phyloP scores from a whole-genome alignment of 2,888 invertebrate species.

The Dasypolia templi region DNA sequence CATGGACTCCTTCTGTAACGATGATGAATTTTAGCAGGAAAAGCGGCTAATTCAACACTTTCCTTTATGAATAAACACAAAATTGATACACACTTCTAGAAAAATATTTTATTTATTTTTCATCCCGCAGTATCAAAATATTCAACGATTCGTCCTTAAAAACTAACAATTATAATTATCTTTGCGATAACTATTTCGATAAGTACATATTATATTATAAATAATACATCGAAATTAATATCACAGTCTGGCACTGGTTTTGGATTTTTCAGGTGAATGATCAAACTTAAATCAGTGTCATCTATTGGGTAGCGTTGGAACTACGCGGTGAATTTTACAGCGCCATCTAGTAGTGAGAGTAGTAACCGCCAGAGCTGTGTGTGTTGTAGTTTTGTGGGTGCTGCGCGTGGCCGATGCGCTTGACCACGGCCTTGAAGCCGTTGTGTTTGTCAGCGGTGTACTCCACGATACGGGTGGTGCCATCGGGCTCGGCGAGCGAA shows the following conservation, averaged over 20 bases:
- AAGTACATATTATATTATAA: constrained; percentile 58
- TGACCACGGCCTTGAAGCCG: constrained; percentile 89
- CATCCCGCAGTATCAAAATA: constrained; percentile 72
- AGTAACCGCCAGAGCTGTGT: constrained; percentile 76
- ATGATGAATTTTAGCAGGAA: constrained; percentile 81
- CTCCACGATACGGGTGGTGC: constrained; percentile 88
- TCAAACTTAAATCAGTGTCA: constrained; percentile 69
- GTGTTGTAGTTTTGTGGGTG: constrained; percentile 85
- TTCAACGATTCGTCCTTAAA: constrained; percentile 66
- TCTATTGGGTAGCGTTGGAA: constrained; percentile 68
- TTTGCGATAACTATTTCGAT: constrained; percentile 55
- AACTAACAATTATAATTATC: constrained; percentile 61
- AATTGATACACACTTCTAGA: constrained; percentile 33
- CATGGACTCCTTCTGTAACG: constrained; percentile 75
- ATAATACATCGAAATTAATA: constrained; percentile 72
- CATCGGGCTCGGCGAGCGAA: constrained; percentile 88
- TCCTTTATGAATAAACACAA: constrained; percentile 61
- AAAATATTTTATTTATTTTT: constrained; percentile 67
- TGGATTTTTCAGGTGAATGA: constrained; percentile 28
- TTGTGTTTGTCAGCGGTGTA: constrained; percentile 89
- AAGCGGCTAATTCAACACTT: constrained; percentile 67
- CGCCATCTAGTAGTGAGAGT: constrained; percentile 86
- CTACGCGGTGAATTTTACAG: constrained; percentile 53
- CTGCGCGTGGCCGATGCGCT: constrained; percentile 86
- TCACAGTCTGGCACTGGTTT: constrained; percentile 77